phyloP scores from a whole-genome alignment of 2,113 vertebrate species.

The Holacanthus passer region DNA sequence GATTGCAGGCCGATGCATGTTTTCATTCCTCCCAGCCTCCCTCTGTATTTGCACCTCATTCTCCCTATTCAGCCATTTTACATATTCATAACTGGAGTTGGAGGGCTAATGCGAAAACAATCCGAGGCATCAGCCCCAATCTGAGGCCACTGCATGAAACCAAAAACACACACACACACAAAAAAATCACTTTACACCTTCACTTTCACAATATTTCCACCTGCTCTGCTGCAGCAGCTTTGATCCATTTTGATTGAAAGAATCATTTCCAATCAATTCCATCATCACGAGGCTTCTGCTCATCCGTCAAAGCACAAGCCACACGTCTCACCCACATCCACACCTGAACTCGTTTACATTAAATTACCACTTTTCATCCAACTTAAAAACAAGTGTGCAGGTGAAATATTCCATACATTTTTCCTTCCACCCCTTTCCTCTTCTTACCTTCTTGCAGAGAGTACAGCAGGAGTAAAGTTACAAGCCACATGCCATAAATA shows the following conservation, averaged over 20 bases:
- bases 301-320: slow-evolving; percentile 48
- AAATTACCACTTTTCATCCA: slow-evolving; percentile 66
- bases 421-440: background rate
- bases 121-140: slow-evolving; percentile 67
- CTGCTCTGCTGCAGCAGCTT: slow-evolving; percentile 6
- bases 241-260: slow-evolving; percentile 42
- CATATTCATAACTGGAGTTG: slow-evolving; percentile 86
- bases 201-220: slow-evolving; percentile 11
- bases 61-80: slow-evolving; percentile 84
- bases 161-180: slow-evolving; percentile 1
- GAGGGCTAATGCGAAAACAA: slow-evolving; percentile 83
- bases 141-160: slow-evolving; percentile 51
- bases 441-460: slow-evolving; percentile 92
- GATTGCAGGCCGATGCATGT: slow-evolving; percentile 49
- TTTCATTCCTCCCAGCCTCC: slow-evolving; percentile 71
- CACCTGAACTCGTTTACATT: background rate
- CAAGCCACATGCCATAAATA: slow-evolving; percentile 98
- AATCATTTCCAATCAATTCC: slow-evolving; percentile 42
- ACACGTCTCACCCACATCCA: background rate
- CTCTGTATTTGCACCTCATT: slow-evolving; percentile 79
- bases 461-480: slow-evolving; percentile 97
- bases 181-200: slow-evolving; percentile 19
- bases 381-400: slow-evolving; percentile 44
- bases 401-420: slow-evolving; percentile 23
- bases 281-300: slow-evolving; percentile 24